These are phyloP conservation scores for Holotrichia oblita DNA, from an alignment of 1,140 invertebrate species.

Conservation along the genomic window DNA sequence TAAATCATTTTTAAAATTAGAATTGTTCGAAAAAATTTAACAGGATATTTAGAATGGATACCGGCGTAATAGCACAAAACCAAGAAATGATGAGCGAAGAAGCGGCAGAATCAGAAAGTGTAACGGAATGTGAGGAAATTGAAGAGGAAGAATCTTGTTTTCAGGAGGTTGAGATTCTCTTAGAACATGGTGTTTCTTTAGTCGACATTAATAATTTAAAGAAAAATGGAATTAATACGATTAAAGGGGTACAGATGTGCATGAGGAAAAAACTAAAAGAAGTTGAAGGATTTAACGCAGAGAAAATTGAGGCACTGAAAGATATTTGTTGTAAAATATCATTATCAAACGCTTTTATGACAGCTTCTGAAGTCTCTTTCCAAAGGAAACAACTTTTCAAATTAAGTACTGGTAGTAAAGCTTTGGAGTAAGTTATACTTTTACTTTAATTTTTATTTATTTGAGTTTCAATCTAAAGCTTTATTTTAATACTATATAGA, in stretches of 20 bases:
- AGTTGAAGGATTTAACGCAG: slow-evolving; percentile 83
- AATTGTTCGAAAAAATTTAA: slow-evolving; percentile 10
- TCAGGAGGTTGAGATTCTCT: slow-evolving; percentile 67
- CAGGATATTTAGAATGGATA: not conserved
- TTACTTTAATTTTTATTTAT: too few relatives aligned
- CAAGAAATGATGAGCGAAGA: not conserved
- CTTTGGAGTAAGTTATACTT: slow-evolving; percentile 78
- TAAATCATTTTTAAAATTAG: slow-evolving; percentile 27
- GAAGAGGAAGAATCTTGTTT: slow-evolving; percentile 66
- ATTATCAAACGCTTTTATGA: slow-evolving; percentile 71
- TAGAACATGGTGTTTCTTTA: slow-evolving; percentile 65
- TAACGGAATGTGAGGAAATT: slow-evolving; percentile 45
- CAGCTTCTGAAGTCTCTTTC: slow-evolving; percentile 78
- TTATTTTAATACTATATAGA: too few relatives aligned
- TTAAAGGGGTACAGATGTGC: slow-evolving; percentile 84
- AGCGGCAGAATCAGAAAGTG: not conserved
- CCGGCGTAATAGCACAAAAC: not conserved
- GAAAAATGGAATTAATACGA: slow-evolving; percentile 79
- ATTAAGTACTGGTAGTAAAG: slow-evolving; percentile 77
- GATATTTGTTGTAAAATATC: slow-evolving; percentile 74
- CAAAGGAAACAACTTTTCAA: slow-evolving; percentile 77
- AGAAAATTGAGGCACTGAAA: slow-evolving; percentile 86
- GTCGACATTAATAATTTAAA: slow-evolving; percentile 83
- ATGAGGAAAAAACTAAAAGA: slow-evolving; percentile 77
- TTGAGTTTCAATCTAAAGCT: too few relatives aligned